These are phyloP conservation scores for Triplophysa siluroides DNA, from an alignment of 2,113 vertebrate genomes.

Conservation along the genomic window DNA sequence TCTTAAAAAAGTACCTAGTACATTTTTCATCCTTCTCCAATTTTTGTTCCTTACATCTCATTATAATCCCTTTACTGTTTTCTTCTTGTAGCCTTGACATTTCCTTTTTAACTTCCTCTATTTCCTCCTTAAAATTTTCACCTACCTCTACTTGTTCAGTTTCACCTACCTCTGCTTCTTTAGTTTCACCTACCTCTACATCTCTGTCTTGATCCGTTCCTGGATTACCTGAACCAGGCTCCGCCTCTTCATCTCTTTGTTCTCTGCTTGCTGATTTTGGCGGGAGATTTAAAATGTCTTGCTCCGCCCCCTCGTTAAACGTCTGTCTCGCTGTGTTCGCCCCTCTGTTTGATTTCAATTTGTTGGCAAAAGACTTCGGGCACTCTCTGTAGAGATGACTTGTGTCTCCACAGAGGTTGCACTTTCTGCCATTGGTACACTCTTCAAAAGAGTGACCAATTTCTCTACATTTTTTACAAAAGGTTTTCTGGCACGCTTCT, in stretches of 20 bases:
- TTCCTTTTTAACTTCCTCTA: conserved; percentile 16
- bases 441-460: conserved; percentile 37
- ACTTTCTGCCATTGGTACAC: conserved; percentile 35
- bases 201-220: not conserved
- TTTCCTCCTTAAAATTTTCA: conserved; percentile 30
- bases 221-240: too few relatives aligned
- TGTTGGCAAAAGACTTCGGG: conserved; percentile 40
- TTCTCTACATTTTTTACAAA: conserved; percentile 40
- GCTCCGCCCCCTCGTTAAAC: not conserved
- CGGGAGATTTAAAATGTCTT: not conserved
- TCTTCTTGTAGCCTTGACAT: not conserved
- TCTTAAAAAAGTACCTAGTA: not conserved
- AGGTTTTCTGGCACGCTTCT: not conserved
- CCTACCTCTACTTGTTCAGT: too few relatives aligned
- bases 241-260: too few relatives aligned
- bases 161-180: too few relatives aligned
- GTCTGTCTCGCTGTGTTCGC: not conserved
- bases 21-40: conserved; percentile 35
- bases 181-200: too few relatives aligned
- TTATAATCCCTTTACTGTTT: not conserved
- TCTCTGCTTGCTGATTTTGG: too few relatives aligned
- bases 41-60: conserved; percentile 19
- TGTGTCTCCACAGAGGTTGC: conserved; percentile 5
- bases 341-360: not conserved
- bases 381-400: conserved; percentile 40